phyloP scores from a whole-genome alignment of 2,797 vertebrate species.

The Capromys pilorides region DNA sequence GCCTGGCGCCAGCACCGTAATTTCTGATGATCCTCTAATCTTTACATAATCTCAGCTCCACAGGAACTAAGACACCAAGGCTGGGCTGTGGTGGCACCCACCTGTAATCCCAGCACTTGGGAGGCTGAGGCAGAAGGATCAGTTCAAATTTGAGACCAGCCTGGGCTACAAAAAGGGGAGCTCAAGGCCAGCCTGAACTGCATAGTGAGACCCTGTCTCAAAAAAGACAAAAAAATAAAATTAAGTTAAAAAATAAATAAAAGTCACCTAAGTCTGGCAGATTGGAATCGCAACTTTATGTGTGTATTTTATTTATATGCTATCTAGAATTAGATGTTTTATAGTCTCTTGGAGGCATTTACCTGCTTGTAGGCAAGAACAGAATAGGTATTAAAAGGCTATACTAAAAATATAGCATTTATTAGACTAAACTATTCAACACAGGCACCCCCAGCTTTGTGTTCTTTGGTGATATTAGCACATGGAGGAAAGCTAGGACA shows the following conservation, averaged over 20 bases:
- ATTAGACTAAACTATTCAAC: background rate
- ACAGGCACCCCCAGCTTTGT: background rate
- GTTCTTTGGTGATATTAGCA: background rate
- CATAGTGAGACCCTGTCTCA: too few species aligned
- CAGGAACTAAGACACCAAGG: background rate
- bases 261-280: background rate
- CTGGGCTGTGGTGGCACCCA: background rate
- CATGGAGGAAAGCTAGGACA: background rate
- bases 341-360: background rate
- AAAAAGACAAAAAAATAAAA: too few species aligned
- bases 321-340: background rate
- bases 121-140: too few species aligned
- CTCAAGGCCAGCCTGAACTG: too few species aligned
- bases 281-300: background rate
- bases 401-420: background rate
- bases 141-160: too few species aligned
- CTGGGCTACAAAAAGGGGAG: too few species aligned
- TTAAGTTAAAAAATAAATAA: too few species aligned
- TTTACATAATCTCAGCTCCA: background rate
- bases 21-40: background rate
- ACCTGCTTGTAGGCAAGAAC: background rate
- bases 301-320: background rate
- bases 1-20: background rate
- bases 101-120: too few species aligned
- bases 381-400: background rate